Evolutionary conservation across 2,888 invertebrate genomes (phyloP).

Genomic region (Lumbricus terrestris): DNA sequence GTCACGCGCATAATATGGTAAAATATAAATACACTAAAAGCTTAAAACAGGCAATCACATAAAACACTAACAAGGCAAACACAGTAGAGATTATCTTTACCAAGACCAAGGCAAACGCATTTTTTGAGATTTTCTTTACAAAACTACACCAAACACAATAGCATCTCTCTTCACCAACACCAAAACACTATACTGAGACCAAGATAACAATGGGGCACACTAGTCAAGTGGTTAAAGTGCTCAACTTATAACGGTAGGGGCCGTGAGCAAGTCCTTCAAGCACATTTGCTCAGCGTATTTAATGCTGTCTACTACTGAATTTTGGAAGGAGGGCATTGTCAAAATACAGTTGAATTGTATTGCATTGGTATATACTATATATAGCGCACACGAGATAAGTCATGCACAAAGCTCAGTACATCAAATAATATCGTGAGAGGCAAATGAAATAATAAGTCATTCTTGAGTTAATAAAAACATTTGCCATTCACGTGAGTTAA

Average conservation of each 20-base stretch:
- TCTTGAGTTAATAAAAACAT: neutral
- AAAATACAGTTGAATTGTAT: no score
- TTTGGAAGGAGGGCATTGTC: no score
- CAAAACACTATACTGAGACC: neutral
- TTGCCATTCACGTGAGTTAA: neutral
- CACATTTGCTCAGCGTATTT: no score
- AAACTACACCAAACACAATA: neutral
- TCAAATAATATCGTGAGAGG: no score
- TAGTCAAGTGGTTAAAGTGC: no score
- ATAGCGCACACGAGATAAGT: no score
- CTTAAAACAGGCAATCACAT: neutral
- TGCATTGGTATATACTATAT: no score
- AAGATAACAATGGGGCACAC: no score
- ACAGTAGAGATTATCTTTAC: neutral
- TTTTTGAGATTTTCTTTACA: neutral
- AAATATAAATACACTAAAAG: neutral
- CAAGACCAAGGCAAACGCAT: neutral
- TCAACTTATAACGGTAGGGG: no score
- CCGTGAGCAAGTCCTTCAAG: no score
- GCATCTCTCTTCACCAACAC: neutral
- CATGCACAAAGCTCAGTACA: no score
- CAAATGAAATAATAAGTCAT: neutral
- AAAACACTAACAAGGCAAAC: conserved; percentile 3
- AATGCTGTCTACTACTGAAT: no score
- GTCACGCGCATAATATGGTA: neutral